A percentile compares a stretch with the other conserved stretches of the same genome.
phyloP scores from a whole-genome alignment of 2,113 vertebrate genomes.

The Pteruthius melanotis region DNA sequence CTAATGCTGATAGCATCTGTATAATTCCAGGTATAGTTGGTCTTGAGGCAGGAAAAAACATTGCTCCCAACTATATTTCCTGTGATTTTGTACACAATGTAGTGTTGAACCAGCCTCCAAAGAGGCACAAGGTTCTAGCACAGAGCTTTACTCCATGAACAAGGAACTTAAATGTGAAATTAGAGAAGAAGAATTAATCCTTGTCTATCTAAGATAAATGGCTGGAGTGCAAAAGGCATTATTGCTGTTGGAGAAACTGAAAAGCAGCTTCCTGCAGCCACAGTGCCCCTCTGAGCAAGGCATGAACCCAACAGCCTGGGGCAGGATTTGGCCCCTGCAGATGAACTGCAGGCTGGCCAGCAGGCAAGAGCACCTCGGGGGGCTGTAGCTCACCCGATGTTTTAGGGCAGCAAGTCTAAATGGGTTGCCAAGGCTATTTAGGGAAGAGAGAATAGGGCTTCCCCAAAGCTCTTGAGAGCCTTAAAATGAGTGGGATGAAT shows the following conservation, averaged over 20 bases:
- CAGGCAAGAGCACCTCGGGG: background rate
- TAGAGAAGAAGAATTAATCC: constrained; percentile 12
- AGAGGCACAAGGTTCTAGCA: background rate
- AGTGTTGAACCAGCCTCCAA: background rate
- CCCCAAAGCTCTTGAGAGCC: background rate
- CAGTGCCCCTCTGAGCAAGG: background rate
- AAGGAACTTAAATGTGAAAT: background rate
- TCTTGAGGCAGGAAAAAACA: background rate
- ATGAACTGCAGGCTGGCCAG: background rate
- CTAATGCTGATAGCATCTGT: background rate
- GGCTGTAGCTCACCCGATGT: background rate
- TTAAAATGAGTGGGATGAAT: background rate
- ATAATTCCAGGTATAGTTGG: background rate
- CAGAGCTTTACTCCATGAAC: background rate
- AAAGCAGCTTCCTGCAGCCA: constrained; percentile 1
- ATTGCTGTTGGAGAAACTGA: background rate
- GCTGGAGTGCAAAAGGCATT: background rate
- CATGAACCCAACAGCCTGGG: background rate
- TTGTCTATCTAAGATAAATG: background rate
- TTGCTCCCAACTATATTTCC: background rate
- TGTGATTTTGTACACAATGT: background rate
- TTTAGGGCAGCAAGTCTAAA: background rate
- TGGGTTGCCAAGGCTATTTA: background rate
- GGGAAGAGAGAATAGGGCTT: background rate
- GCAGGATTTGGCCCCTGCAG: background rate